Conservation (phyloP, 2,797 vertebrate genomes). For the Dicrostonyx torquatus region DNA sequence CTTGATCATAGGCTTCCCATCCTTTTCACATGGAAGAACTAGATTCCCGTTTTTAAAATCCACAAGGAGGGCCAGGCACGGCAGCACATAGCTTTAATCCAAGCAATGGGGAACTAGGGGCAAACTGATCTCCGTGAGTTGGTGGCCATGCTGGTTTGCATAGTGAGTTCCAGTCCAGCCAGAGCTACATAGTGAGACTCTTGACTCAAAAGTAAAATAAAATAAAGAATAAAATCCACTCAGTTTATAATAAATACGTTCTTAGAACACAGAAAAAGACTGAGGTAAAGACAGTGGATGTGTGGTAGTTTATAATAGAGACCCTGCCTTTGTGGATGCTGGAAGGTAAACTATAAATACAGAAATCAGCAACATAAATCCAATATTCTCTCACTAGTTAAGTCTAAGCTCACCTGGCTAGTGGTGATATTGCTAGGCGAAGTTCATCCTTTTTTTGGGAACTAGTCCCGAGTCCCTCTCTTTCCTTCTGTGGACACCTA, state of each 20-base stretch:
- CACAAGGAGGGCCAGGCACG: neutral
- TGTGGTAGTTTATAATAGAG: neutral
- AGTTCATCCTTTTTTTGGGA: neutral
- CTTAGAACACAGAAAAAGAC: neutral
- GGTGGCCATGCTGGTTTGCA: neutral
- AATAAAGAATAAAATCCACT: neutral
- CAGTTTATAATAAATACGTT: neutral
- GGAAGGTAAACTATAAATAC: neutral
- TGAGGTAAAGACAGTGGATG: neutral
- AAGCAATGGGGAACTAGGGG: neutral
- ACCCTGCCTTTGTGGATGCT: neutral
- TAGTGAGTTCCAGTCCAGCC: neutral
- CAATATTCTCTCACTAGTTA: conserved; percentile 1
- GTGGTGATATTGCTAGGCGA: neutral
- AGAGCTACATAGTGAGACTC: neutral
- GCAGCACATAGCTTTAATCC: neutral
- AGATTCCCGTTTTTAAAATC: neutral
- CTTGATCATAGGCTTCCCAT: neutral
- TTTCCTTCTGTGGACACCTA: neutral
- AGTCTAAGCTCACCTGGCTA: neutral
- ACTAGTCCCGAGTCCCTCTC: neutral
- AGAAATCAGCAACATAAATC: neutral
- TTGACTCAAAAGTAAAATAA: neutral
- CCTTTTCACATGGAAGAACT: neutral
- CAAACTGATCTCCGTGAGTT: neutral